These are phyloP conservation scores for Gonioctena quinquepunctata DNA, from an alignment of 1,140 invertebrate genomes.

Conservation along the genomic window DNA sequence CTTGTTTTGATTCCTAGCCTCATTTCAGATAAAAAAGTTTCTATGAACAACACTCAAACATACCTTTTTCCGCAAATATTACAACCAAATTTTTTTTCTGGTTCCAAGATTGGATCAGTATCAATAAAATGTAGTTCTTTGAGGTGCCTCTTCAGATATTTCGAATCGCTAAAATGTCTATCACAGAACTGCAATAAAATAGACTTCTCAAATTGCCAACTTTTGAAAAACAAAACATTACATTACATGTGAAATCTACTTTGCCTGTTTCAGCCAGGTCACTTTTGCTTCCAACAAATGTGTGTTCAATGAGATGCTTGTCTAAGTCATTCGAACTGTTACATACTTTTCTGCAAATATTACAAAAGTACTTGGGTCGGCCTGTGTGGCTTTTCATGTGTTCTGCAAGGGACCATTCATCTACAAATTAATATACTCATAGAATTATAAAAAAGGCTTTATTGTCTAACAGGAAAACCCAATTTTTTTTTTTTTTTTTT, in stretches of 20 bases:
- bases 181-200: constrained; percentile 43
- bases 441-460: no score
- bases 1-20: no score
- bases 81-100: constrained; percentile 64
- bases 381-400: constrained; percentile 51
- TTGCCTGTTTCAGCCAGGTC: constrained; percentile 21
- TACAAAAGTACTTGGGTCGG: constrained; percentile 49
- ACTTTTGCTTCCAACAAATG: constrained; percentile 34
- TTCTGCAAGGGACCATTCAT: constrained; percentile 52
- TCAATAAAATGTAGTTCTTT: constrained; percentile 45
- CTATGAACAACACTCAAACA: no score
- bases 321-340: constrained; percentile 33
- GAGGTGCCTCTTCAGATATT: constrained; percentile 47
- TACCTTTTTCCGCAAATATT: constrained; percentile 55
- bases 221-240: constrained; percentile 26
- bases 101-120: constrained; percentile 37
- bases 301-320: constrained; percentile 40
- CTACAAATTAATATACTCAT: no score
- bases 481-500: no score
- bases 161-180: constrained; percentile 36
- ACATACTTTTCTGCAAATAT: constrained; percentile 40
- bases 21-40: neutral
- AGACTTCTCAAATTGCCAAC: neutral
- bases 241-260: constrained; percentile 36
- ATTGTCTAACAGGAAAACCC: no score